These are phyloP conservation scores for Toxotes chatareus DNA, from an alignment of 2,113 vertebrate genomes.

Conservation along the genomic window DNA sequence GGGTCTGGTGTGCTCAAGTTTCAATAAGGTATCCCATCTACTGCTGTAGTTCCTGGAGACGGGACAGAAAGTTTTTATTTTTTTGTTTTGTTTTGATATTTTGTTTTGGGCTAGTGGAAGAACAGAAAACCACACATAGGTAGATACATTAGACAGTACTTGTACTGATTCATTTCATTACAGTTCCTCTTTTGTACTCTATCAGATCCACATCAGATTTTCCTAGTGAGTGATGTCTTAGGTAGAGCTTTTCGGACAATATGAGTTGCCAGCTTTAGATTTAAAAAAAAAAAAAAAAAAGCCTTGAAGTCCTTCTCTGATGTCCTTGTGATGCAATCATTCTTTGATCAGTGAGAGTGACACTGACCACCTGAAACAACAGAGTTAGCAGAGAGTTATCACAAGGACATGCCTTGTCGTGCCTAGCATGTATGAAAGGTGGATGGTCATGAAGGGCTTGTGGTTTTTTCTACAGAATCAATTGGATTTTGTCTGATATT, in stretches of 20 bases:
- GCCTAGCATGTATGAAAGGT: constrained; percentile 58
- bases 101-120: constrained; percentile 55
- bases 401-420: constrained; percentile 62
- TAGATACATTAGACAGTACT: constrained; percentile 20
- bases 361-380: constrained; percentile 53
- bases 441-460: constrained; percentile 61
- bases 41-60: constrained; percentile 40
- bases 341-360: constrained; percentile 59
- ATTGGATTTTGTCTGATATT: constrained; percentile 61
- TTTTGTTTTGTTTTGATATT: constrained; percentile 1
- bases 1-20: constrained; percentile 40
- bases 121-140: constrained; percentile 49
- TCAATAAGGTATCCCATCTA: constrained; percentile 34
- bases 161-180: constrained; percentile 32
- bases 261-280: constrained; percentile 69
- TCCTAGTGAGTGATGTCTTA: constrained; percentile 50
- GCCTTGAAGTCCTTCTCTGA: constrained; percentile 66
- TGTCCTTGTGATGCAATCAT: constrained; percentile 71
- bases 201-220: constrained; percentile 51
- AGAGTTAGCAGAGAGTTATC: constrained; percentile 55
- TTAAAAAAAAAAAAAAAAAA: constrained; percentile 29
- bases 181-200: constrained; percentile 53
- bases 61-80: constrained; percentile 7
- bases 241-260: constrained; percentile 57
- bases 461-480: constrained; percentile 53